phyloP scores from a whole-genome alignment of 1,140 invertebrate species.

The Brachionus plicatilis region DNA sequence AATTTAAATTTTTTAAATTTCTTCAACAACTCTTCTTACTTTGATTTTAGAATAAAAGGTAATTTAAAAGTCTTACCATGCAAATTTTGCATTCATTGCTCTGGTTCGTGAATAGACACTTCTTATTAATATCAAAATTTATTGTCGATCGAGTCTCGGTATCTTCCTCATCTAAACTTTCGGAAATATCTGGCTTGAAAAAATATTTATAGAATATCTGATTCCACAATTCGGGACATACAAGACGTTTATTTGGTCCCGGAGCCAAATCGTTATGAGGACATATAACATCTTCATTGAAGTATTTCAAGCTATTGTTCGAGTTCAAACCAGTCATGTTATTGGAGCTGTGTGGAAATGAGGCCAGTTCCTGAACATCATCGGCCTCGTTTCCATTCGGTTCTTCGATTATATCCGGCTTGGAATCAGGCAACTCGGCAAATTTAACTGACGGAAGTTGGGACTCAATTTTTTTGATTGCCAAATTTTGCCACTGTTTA shows the following conservation, averaged over 20 bases:
- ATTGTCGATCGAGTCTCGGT: background rate
- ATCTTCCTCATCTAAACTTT: background rate
- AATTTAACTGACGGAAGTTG: background rate
- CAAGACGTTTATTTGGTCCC: background rate
- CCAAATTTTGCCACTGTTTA: slow-evolving; percentile 53
- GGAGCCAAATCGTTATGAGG: background rate
- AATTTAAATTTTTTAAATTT: too few relatives aligned
- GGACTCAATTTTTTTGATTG: slow-evolving; percentile 44
- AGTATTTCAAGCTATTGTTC: background rate
- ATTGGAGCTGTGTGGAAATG: background rate
- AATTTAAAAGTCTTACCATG: background rate
- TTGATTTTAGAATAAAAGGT: background rate
- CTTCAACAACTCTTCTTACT: background rate
- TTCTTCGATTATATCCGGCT: slow-evolving; percentile 11
- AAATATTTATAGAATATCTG: slow-evolving; percentile 17
- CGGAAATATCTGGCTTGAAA: background rate
- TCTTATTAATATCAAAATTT: background rate
- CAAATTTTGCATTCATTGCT: background rate
- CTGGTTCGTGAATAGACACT: background rate
- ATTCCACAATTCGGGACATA: background rate
- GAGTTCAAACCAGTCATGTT: background rate
- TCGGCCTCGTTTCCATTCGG: background rate
- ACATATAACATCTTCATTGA: slow-evolving; percentile 1
- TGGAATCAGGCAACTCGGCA: background rate
- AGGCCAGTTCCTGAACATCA: background rate